Conservation (phyloP, 2,113 vertebrate species). For the Heliornis fulica region DNA sequence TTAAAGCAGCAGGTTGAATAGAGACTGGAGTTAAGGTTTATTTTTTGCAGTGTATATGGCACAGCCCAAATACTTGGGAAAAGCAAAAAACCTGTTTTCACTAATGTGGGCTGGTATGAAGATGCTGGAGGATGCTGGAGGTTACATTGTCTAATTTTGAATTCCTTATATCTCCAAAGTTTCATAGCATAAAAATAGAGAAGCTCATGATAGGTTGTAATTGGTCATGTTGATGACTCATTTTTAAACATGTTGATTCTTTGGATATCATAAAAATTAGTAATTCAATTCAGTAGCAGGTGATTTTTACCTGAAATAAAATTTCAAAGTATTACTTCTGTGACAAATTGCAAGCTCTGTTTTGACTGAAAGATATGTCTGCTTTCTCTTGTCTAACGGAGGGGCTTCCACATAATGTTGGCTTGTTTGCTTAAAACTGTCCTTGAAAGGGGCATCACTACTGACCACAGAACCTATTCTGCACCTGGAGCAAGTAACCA, state of each 20-base stretch:
- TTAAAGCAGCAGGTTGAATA: neutral
- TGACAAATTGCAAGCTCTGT: neutral
- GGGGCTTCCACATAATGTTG: neutral
- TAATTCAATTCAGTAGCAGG: neutral
- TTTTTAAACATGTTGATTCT: neutral
- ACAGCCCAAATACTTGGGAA: neutral
- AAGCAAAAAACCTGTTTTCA: fast-evolving
- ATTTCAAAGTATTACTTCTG: neutral
- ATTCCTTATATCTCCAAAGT: neutral
- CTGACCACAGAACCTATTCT: neutral
- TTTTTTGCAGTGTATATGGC: neutral
- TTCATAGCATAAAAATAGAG: neutral
- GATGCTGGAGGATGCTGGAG: neutral
- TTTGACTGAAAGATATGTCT: neutral
- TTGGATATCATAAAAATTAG: neutral
- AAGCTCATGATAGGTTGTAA: neutral
- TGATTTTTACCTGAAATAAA: neutral
- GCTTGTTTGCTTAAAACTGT: neutral
- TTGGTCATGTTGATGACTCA: neutral
- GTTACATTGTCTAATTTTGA: neutral
- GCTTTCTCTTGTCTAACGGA: neutral
- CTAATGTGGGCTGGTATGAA: neutral
- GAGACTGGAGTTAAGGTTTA: neutral
- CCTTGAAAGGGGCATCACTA: neutral
- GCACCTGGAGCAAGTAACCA: neutral